Evolutionary conservation across 2,888 invertebrate species (phyloP).

Genomic region (Drosophila anomalata): DNA sequence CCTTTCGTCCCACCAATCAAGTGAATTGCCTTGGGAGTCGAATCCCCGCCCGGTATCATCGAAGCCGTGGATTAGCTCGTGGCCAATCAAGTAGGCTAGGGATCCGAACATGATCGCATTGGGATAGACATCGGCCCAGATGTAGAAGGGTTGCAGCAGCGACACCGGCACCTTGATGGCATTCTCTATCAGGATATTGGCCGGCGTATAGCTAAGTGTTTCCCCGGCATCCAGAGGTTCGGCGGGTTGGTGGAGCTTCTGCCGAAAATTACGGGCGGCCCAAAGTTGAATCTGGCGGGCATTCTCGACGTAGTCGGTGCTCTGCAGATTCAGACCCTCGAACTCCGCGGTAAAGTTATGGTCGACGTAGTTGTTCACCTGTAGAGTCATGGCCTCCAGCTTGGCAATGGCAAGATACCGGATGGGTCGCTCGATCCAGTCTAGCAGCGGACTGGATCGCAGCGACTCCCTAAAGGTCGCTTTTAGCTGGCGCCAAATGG

Average conservation of each 20-base stretch:
- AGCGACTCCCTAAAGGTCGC: slow-evolving; percentile 65
- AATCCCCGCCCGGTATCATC: slow-evolving; percentile 77
- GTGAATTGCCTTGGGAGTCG: slow-evolving; percentile 69
- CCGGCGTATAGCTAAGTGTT: slow-evolving; percentile 69
- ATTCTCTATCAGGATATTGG: slow-evolving; percentile 75
- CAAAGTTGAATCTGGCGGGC: slow-evolving; percentile 32
- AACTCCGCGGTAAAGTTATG: slow-evolving; percentile 72
- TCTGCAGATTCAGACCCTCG: slow-evolving; percentile 55
- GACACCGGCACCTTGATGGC: slow-evolving; percentile 75
- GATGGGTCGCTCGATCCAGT: slow-evolving; percentile 66
- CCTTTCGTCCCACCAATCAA: slow-evolving; percentile 78
- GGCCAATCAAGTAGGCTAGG: slow-evolving; percentile 74
- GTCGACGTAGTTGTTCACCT: slow-evolving; percentile 67
- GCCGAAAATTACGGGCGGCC: slow-evolving; percentile 13
- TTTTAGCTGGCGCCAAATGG: slow-evolving; percentile 76
- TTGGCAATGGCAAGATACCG: slow-evolving; percentile 68
- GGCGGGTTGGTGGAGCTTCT: slow-evolving; percentile 58
- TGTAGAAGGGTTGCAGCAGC: slow-evolving; percentile 76
- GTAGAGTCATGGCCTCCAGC: slow-evolving; percentile 68
- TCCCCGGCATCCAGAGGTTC: slow-evolving; percentile 60
- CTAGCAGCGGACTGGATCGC: slow-evolving; percentile 48
- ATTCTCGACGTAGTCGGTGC: slow-evolving; percentile 66
- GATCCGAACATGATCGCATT: slow-evolving; percentile 77
- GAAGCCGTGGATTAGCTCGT: slow-evolving; percentile 81
- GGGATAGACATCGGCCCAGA: slow-evolving; percentile 75